Conservation (phyloP, 2,888 invertebrate genomes). For the Idaea straminata region DNA sequence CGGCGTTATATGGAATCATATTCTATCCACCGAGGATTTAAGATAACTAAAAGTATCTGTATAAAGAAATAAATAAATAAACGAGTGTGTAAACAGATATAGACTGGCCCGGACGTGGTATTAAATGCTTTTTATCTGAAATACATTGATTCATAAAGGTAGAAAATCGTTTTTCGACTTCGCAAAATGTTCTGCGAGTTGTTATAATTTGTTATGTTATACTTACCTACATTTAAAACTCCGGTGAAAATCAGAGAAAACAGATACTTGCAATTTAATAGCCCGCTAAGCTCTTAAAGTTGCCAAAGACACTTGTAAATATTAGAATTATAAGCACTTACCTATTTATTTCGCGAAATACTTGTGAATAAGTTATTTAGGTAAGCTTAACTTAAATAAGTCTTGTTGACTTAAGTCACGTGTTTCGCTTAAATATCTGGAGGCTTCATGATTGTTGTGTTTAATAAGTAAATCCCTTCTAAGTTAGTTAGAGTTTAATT, state of each 20-base stretch:
- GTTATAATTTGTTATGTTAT: background rate
- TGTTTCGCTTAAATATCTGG: background rate
- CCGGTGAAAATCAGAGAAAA: background rate
- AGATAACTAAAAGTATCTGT: conserved; percentile 6
- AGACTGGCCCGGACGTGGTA: too few species aligned
- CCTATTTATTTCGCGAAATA: background rate
- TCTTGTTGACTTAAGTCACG: background rate
- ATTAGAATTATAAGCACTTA: background rate
- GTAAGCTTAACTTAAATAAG: background rate
- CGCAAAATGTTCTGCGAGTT: too few species aligned
- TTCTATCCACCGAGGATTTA: conserved; percentile 53
- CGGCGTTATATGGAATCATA: conserved; percentile 50
- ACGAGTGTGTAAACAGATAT: background rate
- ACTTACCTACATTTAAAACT: background rate
- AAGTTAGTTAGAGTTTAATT: background rate
- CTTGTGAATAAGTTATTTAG: background rate
- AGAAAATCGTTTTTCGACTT: too few species aligned
- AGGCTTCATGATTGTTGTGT: background rate
- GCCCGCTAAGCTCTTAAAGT: background rate
- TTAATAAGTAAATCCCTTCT: background rate
- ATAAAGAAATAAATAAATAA: too few species aligned
- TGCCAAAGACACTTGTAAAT: background rate
- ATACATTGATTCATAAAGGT: too few species aligned
- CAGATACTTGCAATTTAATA: background rate
- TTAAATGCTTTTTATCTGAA: too few species aligned